Evolutionary conservation across 2,113 vertebrate species (phyloP).

Genomic region (Dicentrarchus labrax): DNA sequence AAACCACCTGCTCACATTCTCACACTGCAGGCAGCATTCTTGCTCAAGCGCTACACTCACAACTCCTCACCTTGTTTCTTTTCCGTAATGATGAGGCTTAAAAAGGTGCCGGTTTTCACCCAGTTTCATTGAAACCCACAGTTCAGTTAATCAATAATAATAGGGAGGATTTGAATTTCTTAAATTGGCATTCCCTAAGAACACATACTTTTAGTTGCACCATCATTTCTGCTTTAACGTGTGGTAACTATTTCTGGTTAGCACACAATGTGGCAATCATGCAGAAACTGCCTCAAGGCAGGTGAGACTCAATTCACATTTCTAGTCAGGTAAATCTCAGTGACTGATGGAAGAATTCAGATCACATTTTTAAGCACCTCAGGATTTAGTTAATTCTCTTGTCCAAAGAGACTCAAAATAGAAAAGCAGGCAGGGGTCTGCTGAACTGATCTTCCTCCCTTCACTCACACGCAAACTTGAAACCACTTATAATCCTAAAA

Average conservation of each 20-base stretch:
- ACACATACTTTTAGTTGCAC: background rate
- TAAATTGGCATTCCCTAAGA: background rate
- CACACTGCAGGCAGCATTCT: constrained; percentile 49
- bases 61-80: constrained; percentile 17
- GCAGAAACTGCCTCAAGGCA: background rate
- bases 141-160: background rate
- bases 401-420: background rate
- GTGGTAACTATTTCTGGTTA: background rate
- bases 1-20: constrained; percentile 73
- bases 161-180: background rate
- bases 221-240: background rate
- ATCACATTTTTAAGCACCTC: constrained; percentile 5
- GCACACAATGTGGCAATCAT: constrained; percentile 20
- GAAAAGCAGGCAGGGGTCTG: background rate
- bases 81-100: constrained; percentile 20
- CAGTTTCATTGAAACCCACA: constrained; percentile 41
- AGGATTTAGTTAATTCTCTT: background rate
- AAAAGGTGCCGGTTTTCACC: background rate
- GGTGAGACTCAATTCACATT: constrained; percentile 10
- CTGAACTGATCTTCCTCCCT: background rate
- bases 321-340: background rate
- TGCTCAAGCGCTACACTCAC: constrained; percentile 4
- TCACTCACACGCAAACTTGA: background rate
- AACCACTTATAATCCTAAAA: constrained; percentile 3
- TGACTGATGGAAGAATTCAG: background rate